Conservation (phyloP, 2,888 invertebrate species). For the Archaeoteleia sp. region DNA sequence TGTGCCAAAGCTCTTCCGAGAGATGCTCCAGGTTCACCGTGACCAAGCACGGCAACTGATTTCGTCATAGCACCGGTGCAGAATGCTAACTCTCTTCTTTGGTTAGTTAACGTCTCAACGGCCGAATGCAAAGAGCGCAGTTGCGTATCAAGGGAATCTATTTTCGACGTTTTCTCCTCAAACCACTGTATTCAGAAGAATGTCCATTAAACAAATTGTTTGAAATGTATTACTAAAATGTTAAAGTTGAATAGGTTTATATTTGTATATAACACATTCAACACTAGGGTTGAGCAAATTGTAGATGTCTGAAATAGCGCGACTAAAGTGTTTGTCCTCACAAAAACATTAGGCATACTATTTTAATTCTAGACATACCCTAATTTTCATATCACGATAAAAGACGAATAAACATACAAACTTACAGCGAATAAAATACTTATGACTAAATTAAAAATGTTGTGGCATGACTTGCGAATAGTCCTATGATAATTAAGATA, state of each 20-base stretch:
- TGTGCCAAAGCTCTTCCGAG: conserved; percentile 92
- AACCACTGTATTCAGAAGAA: conserved; percentile 87
- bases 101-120: conserved; percentile 90
- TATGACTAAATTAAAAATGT: too few relatives aligned
- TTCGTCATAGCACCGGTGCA: conserved; percentile 90
- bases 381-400: too few relatives aligned
- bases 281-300: too few relatives aligned
- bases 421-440: too few relatives aligned
- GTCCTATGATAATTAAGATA: too few relatives aligned
- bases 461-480: too few relatives aligned
- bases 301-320: too few relatives aligned
- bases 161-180: conserved; percentile 94
- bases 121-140: conserved; percentile 90
- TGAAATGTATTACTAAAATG: neutral
- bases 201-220: conserved; percentile 21
- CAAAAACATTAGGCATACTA: too few relatives aligned
- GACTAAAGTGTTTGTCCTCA: too few relatives aligned
- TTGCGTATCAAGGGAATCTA: conserved; percentile 93
- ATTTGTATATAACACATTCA: too few relatives aligned
- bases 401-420: too few relatives aligned
- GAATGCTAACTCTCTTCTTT: conserved; percentile 88
- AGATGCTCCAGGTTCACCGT: conserved; percentile 94
- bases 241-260: conserved; percentile 1
- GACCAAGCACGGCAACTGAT: conserved; percentile 91
- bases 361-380: too few relatives aligned